These are phyloP conservation scores for Acomys russatus DNA, from an alignment of 2,797 vertebrate species.

Conservation along the genomic window DNA sequence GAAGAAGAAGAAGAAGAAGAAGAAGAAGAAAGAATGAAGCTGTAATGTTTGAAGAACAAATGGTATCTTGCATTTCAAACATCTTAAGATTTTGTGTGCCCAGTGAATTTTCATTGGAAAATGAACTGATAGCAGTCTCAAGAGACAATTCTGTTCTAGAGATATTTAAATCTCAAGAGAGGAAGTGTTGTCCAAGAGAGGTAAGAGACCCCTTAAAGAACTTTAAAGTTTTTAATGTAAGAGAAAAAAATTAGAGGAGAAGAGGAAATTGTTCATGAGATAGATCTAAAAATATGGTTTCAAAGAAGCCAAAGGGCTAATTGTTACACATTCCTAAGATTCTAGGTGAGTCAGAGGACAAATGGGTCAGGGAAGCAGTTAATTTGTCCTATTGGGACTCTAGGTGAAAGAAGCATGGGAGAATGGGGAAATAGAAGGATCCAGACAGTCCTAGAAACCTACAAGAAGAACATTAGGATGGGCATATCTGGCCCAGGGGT, in stretches of 20 bases:
- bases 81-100: neutral
- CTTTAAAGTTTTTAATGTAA: conserved; percentile 3
- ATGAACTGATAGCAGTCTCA: conserved; percentile 4
- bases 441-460: too few relatives aligned
- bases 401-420: too few relatives aligned
- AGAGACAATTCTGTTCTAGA: conserved; percentile 6
- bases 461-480: too few relatives aligned
- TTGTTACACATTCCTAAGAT: neutral
- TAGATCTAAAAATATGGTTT: neutral
- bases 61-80: neutral
- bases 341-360: neutral
- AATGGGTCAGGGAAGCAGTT: neutral
- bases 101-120: neutral
- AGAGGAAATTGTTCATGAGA: neutral
- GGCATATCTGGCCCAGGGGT: too few relatives aligned
- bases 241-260: conserved; percentile 24
- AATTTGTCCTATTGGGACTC: too few relatives aligned
- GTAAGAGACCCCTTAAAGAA: neutral
- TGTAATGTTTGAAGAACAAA: neutral
- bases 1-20: too few relatives aligned
- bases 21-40: too few relatives aligned
- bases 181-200: neutral
- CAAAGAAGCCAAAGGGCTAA: neutral
- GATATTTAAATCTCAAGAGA: neutral
- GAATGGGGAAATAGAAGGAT: too few relatives aligned